Base-by-base conservation (phyloP, 2,113 vertebrate genomes). In the Mustela nigripes region DNA sequence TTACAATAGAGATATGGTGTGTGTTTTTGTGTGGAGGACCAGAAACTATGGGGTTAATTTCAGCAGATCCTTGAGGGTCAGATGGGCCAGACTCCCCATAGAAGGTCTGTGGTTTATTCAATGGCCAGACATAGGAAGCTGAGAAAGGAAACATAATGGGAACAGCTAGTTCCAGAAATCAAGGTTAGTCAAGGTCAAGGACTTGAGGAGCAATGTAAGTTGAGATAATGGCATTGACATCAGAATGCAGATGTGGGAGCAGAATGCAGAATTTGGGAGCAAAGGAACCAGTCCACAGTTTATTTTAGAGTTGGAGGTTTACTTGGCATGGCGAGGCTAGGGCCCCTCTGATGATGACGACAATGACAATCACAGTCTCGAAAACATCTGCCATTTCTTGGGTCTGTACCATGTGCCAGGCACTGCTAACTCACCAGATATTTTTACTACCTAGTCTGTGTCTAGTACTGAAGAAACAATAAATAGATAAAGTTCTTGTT, bases 161-260 rank as follows among this genome's bases (percentile, higher is more conserved):
- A 28, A 94, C 58, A 82, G 16, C 53, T 69, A 71, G 26, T 80
- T 88, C 7, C 31, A 91, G 91, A 91, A 92, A 76, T 96, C 76
- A 73, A 88, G 81, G 18, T 71, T 26, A 73, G 81, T 18, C 36
- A 91, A 74, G 31, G 71, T 50, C 42, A 71, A 88, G n/a, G 63
- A 42, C 78, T 24, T 8, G 10, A 92, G 50, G 53, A 97, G 81
- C 45, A 58, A 21, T 91, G 0, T 33, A 39, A 74, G 33, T 89
- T 26, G 69, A 22, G 45, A 21, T 33, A 82, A 58, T 45, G 45
- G 39, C 39, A 0, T 67, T 50, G 45, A 14, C 58, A 31, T 39
- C 9, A 53, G 48, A 65, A 79, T 42, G 10, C 50, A 84, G 63
- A 53, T 15, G 4, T 48, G 4, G 6, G 21, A 39, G 39, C 39